Percentiles rank a stretch among this genome's conserved stretches.
Evolutionary conservation across 2,797 vertebrate genomes (phyloP).

Genomic region (Neosalanx taihuensis): DNA sequence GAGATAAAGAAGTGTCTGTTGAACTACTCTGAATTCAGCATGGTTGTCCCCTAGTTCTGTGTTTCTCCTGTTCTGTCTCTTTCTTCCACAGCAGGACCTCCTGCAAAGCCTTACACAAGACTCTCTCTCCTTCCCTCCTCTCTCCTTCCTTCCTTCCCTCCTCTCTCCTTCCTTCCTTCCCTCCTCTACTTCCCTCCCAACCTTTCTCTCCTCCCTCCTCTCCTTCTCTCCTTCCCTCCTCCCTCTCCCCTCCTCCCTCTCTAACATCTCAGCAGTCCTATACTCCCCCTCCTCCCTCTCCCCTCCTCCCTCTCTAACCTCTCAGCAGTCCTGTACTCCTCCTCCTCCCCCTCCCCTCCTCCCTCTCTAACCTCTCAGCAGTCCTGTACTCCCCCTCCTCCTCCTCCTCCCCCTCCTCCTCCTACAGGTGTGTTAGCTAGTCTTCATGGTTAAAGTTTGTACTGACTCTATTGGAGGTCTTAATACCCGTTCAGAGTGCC

Average conservation of each 20-base stretch:
- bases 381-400: background rate
- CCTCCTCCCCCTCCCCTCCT: background rate
- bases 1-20: conserved; percentile 31
- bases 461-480: no score
- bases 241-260: no score
- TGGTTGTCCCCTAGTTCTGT: conserved; percentile 1
- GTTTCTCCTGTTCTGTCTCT: background rate
- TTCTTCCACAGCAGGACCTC: background rate
- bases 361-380: background rate
- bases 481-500: no score
- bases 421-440: background rate
- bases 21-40: conserved; percentile 12
- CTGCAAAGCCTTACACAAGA: background rate
- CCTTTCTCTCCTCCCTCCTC: background rate
- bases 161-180: no score
- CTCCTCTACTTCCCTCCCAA: background rate
- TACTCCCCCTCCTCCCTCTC: conserved; percentile 1
- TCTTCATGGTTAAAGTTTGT: background rate
- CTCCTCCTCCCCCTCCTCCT: background rate
- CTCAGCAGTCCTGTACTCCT: background rate
- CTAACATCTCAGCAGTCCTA: no score
- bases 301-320: background rate
- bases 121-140: background rate
- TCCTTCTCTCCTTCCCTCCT: background rate
- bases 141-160: conserved; percentile 6